Evolutionary conservation across 2,113 vertebrate genomes (phyloP).

Genomic region (Zonotrichia leucophrys): DNA sequence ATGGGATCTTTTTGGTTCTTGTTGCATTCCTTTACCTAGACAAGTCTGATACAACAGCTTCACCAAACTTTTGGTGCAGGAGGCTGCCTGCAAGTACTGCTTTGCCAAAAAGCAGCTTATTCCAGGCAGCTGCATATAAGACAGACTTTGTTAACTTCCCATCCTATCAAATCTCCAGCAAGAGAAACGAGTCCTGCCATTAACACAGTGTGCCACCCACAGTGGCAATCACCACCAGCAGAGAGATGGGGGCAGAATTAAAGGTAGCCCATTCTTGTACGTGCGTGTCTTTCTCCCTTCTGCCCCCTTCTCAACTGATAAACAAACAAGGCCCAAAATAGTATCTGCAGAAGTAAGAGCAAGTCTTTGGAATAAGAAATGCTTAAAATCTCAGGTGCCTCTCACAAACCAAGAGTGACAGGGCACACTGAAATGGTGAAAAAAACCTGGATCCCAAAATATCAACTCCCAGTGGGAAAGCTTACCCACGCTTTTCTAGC

Average conservation of each 20-base stretch:
- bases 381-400: slow-evolving; percentile 48
- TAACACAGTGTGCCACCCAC: not conserved
- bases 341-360: slow-evolving; percentile 39
- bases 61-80: not conserved
- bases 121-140: not conserved
- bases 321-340: slow-evolving; percentile 32
- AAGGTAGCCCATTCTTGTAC: not conserved
- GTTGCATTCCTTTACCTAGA: not conserved
- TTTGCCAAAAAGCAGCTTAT: not conserved
- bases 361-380: slow-evolving; percentile 66
- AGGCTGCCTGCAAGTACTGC: not conserved
- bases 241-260: not conserved
- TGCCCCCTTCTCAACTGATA: slow-evolving; percentile 1
- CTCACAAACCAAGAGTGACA: not conserved
- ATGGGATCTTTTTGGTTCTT: slow-evolving; percentile 37
- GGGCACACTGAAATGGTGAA: slow-evolving; percentile 10
- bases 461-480: slow-evolving; percentile 36
- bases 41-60: not conserved
- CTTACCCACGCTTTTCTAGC: slow-evolving; percentile 14
- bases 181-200: not conserved
- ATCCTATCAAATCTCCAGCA: not conserved
- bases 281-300: not conserved
- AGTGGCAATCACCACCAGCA: not conserved
- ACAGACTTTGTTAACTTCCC: not conserved
- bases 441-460: slow-evolving; percentile 53